Evolutionary conservation across 1,140 invertebrate species (phyloP).

Genomic region (Drosophila pruinosa): DNA sequence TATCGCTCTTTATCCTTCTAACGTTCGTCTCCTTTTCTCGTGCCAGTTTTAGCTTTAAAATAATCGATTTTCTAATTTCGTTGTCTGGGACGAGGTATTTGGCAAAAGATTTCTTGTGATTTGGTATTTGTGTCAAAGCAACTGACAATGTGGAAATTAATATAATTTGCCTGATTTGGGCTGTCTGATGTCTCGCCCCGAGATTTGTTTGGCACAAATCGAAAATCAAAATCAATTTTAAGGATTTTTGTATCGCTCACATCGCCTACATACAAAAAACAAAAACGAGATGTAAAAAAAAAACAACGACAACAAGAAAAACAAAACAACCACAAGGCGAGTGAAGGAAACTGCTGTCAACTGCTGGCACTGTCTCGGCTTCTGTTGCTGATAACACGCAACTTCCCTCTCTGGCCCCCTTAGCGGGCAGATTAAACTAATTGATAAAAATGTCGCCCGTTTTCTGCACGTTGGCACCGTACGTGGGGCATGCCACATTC

Average conservation of each 20-base stretch:
- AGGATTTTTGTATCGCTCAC: conserved; percentile 55
- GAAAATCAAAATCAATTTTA: conserved; percentile 78
- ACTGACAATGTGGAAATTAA: conserved; percentile 79
- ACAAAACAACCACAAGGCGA: conserved; percentile 29
- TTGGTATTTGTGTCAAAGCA: conserved; percentile 69
- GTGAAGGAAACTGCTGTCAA: conserved; percentile 51
- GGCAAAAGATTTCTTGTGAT: conserved; percentile 44
- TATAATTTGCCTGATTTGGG: conserved; percentile 78
- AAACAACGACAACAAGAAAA: background rate
- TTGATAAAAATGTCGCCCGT: conserved; percentile 75
- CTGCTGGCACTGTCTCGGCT: conserved; percentile 40
- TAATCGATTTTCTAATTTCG: conserved; percentile 74
- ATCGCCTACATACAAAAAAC: background rate
- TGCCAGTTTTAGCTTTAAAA: conserved; percentile 57
- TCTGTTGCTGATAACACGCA: conserved; percentile 42
- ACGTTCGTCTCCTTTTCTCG: background rate
- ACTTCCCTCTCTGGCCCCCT: background rate
- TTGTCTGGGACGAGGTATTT: conserved; percentile 28
- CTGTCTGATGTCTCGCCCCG: conserved; percentile 71
- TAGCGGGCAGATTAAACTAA: conserved; percentile 70
- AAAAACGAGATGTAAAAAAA: too few relatives aligned
- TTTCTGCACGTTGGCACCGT: conserved; percentile 61
- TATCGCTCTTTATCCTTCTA: too few relatives aligned
- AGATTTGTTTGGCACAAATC: conserved; percentile 66
- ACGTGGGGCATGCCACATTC: conserved; percentile 55